A percentile compares a stretch with the other conserved stretches of the same genome.
Evolutionary conservation across 2,888 invertebrate genomes (phyloP).

Genomic region (Oxyteleia sp.): DNA sequence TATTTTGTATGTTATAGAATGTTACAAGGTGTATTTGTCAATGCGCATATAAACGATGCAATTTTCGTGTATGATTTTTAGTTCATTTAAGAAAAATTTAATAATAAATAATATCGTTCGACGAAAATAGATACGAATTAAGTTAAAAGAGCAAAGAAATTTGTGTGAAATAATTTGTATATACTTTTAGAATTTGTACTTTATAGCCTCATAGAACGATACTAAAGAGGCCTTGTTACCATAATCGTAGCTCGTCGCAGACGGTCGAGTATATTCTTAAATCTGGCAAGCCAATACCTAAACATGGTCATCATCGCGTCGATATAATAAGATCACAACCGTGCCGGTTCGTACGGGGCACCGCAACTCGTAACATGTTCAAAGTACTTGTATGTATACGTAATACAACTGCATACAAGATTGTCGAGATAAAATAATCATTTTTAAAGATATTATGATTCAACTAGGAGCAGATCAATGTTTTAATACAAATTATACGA

Average conservation of each 20-base stretch:
- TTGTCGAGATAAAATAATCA: conserved; percentile 46
- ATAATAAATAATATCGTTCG: too few species aligned
- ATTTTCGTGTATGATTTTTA: too few species aligned
- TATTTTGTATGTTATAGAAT: too few species aligned
- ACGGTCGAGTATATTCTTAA: conserved; percentile 81
- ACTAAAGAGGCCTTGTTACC: conserved; percentile 85
- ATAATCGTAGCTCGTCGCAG: conserved; percentile 80
- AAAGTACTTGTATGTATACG: conserved; percentile 55
- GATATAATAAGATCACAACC: conserved; percentile 84
- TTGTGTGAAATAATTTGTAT: conserved; percentile 31
- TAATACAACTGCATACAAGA: conserved; percentile 45
- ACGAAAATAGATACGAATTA: background rate
- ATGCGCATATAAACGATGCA: too few species aligned
- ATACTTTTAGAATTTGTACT: conserved; percentile 50
- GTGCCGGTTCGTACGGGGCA: conserved; percentile 73
- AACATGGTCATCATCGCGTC: conserved; percentile 85
- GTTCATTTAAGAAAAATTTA: too few species aligned
- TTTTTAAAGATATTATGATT: conserved; percentile 42
- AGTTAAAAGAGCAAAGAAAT: background rate
- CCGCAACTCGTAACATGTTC: conserved; percentile 70
- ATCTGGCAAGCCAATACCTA: conserved; percentile 85
- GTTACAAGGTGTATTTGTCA: too few species aligned
- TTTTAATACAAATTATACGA: too few species aligned
- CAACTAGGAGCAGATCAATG: conserved; percentile 6
- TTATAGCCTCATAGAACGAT: conserved; percentile 79